Evolutionary conservation across 2,888 invertebrate genomes (phyloP).

Genomic region (Tinea pellionella): DNA sequence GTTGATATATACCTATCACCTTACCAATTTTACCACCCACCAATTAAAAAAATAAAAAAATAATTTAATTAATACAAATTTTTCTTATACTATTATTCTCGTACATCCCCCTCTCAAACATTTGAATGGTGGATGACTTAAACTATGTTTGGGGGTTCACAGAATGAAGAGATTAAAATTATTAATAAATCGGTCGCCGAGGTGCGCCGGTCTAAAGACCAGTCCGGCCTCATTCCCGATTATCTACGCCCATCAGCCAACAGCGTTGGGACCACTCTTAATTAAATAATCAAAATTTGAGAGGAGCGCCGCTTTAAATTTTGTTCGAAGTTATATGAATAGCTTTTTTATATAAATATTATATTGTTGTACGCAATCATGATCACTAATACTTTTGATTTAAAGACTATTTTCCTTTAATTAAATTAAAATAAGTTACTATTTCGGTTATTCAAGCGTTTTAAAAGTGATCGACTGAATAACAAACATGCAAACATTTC

Average conservation of each 20-base stretch:
- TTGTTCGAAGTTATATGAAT: background rate
- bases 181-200: conserved; percentile 22
- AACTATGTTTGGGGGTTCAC: conserved; percentile 13
- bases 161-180: conserved; percentile 53
- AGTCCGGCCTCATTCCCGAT: conserved; percentile 52
- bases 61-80: background rate
- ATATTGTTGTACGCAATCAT: background rate
- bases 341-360: background rate
- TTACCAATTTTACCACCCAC: no score
- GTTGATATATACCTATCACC: no score
- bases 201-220: conserved; percentile 24
- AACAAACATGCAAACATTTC: no score
- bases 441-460: no score
- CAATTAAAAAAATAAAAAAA: no score
- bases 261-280: conserved; percentile 28
- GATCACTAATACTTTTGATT: no score
- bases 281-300: conserved; percentile 46
- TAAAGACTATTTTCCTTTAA: no score
- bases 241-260: conserved; percentile 44
- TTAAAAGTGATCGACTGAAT: no score
- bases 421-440: no score
- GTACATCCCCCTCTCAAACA: background rate
- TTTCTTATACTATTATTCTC: background rate
- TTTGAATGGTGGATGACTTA: background rate
- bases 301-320: background rate